These are phyloP conservation scores for Poeciliopsis retropinna DNA, from an alignment of 2,113 vertebrate genomes.

Conservation along the genomic window DNA sequence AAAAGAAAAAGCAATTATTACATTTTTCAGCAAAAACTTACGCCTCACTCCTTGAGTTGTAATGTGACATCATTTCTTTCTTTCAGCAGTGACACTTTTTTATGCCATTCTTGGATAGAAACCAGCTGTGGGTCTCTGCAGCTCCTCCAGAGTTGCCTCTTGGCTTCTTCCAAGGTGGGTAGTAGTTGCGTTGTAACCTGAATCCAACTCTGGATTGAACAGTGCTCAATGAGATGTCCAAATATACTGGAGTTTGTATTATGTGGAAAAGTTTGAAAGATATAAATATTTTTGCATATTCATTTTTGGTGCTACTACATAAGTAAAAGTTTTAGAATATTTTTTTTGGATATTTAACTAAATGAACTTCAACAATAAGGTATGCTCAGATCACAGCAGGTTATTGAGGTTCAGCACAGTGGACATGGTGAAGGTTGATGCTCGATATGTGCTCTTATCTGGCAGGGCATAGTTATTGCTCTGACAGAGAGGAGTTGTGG, in stretches of 20 bases:
- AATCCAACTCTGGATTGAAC: neutral
- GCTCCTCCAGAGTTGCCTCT: too few species aligned
- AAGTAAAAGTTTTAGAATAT: neutral
- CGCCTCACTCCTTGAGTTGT: too few species aligned
- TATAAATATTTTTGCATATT: neutral
- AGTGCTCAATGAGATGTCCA: neutral
- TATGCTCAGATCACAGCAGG: neutral
- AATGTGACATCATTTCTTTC: too few species aligned
- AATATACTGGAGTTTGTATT: neutral
- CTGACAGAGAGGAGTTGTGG: conserved; percentile 27
- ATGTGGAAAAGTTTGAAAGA: neutral
- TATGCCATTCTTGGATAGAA: too few species aligned
- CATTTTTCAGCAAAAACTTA: too few species aligned
- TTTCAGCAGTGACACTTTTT: too few species aligned
- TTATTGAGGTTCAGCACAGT: neutral
- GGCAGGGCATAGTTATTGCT: conserved; percentile 23
- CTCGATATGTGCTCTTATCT: conserved; percentile 26
- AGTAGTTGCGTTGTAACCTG: neutral
- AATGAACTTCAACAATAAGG: neutral
- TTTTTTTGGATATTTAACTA: neutral
- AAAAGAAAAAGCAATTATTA: too few species aligned
- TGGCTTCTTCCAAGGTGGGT: too few species aligned
- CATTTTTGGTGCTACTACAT: neutral
- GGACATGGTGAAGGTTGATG: neutral
- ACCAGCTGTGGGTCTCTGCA: too few species aligned